phyloP scores from a whole-genome alignment of 1,140 invertebrate genomes.

The Centruroides sculpturatus region DNA sequence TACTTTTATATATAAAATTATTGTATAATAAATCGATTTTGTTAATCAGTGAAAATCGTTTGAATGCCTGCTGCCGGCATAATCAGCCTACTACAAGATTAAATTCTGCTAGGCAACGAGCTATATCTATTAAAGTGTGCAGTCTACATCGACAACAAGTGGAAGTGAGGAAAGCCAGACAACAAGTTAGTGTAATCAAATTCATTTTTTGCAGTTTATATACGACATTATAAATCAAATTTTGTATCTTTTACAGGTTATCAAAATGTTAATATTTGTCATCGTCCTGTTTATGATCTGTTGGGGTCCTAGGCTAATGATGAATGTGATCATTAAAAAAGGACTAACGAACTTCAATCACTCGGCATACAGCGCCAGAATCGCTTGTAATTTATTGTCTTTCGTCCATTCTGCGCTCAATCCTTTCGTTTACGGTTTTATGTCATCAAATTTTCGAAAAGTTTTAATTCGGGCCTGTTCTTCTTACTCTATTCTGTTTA shows the following conservation, averaged over 20 bases:
- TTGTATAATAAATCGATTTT: not conserved
- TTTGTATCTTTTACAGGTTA: conserved; percentile 25
- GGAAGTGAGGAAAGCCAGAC: too few species aligned
- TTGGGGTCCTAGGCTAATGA: conserved; percentile 35
- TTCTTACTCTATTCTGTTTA: not conserved
- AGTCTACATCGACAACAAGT: too few species aligned
- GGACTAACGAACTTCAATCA: conserved; percentile 17
- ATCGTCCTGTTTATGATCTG: conserved; percentile 36
- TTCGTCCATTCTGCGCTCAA: conserved; percentile 34
- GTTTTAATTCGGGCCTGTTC: conserved; percentile 24
- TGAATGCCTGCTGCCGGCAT: too few species aligned
- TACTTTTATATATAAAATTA: not conserved
- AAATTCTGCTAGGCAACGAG: too few species aligned
- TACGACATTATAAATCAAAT: too few species aligned
- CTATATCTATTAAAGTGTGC: too few species aligned
- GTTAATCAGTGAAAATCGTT: not conserved
- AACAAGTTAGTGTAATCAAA: too few species aligned
- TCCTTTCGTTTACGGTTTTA: conserved; percentile 39
- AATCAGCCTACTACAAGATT: too few species aligned
- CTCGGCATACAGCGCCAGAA: conserved; percentile 17
- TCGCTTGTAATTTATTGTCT: conserved; percentile 20
- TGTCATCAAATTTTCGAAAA: conserved; percentile 37
- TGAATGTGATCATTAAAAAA: conserved; percentile 26
- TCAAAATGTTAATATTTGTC: conserved; percentile 36
- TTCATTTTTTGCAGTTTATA: too few species aligned